A percentile compares a stretch with the other conserved stretches of the same genome.
Evolutionary conservation across 2,797 vertebrate genomes (phyloP).

Genomic region (Gambusia yucatana): DNA sequence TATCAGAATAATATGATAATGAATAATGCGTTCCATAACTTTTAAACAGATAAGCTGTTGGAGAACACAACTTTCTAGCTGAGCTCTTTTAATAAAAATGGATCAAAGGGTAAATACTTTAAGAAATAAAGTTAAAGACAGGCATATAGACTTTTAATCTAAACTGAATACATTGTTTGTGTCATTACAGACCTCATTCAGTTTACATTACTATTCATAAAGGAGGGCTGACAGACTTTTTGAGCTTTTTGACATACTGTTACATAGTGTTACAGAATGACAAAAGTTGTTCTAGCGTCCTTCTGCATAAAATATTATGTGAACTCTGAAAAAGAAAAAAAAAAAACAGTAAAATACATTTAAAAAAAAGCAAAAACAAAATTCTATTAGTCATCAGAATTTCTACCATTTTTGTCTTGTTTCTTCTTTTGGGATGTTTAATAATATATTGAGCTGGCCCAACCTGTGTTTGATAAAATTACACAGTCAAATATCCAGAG

Average conservation of each 20-base stretch:
- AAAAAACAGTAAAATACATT: background rate
- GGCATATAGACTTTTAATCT: background rate
- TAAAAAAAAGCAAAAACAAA: background rate
- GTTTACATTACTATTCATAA: background rate
- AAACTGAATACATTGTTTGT: background rate
- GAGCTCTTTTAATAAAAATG: slow-evolving; percentile 12
- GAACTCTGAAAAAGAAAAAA: background rate
- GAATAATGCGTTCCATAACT: slow-evolving; percentile 26
- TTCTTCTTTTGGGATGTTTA: background rate
- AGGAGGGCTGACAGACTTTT: background rate
- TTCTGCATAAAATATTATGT: background rate
- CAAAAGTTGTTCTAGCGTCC: background rate
- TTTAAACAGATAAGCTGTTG: slow-evolving; percentile 25
- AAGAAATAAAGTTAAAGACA: background rate
- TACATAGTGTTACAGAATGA: background rate
- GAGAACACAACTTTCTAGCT: slow-evolving; percentile 14
- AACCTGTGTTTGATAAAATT: background rate
- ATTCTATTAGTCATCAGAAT: background rate
- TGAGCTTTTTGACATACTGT: background rate
- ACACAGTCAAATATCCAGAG: background rate
- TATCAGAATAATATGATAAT: slow-evolving; percentile 61
- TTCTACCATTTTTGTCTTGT: background rate
- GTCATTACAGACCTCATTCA: background rate
- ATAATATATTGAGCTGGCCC: background rate
- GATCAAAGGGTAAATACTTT: background rate